Evolutionary conservation across 2,888 invertebrate species (phyloP).

Genomic region (Agrilus mali): DNA sequence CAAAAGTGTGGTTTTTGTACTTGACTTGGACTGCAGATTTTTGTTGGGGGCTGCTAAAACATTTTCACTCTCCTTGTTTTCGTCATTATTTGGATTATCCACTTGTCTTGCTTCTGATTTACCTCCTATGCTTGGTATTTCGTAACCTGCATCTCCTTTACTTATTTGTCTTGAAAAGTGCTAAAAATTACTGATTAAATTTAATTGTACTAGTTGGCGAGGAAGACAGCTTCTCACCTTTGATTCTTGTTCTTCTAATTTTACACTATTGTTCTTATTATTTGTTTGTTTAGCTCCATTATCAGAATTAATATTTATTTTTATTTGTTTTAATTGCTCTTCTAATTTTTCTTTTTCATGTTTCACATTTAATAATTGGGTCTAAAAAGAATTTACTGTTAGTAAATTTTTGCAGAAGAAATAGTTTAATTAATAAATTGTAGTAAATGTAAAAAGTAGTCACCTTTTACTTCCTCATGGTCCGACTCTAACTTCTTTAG

Average conservation of each 20-base stretch:
- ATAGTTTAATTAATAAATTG: no score
- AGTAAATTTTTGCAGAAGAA: no score
- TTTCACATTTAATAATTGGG: conserved; percentile 26
- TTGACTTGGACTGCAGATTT: conserved; percentile 10
- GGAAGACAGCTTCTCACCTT: conserved; percentile 17
- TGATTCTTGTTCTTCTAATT: conserved; percentile 20
- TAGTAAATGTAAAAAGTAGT: conserved; percentile 23
- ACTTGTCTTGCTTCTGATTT: conserved; percentile 1
- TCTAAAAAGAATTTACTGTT: conserved; percentile 19
- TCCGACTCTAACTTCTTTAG: conserved; percentile 36
- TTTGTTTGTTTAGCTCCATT: conserved; percentile 22
- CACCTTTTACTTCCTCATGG: conserved; percentile 17
- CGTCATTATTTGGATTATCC: conserved; percentile 5
- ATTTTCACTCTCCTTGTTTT: conserved; percentile 8
- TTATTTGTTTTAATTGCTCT: conserved; percentile 20
- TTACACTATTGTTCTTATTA: conserved; percentile 24
- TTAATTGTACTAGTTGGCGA: not conserved
- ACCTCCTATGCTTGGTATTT: no score
- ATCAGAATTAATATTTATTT: conserved; percentile 22
- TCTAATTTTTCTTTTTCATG: conserved; percentile 27
- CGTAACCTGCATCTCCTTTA: no score
- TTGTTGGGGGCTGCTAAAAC: conserved; percentile 18
- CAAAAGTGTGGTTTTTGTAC: conserved; percentile 13
- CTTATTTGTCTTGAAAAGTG: no score
- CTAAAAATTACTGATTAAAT: no score